Base-by-base conservation (phyloP, 2,113 vertebrate species). In the Cinclus mexicanus region DNA sequence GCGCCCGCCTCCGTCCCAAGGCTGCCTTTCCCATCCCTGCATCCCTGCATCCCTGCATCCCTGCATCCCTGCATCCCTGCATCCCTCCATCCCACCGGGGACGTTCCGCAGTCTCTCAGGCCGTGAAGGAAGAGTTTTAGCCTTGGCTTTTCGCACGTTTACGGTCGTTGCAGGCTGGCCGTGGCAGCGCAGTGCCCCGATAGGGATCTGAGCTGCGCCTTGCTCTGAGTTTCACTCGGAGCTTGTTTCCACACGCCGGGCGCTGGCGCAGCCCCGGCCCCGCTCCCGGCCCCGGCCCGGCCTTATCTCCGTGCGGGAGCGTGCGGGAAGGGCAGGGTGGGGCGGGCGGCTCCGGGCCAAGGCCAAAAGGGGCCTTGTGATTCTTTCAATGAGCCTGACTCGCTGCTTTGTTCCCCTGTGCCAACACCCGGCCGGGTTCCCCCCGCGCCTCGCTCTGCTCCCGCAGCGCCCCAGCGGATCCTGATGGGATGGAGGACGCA, bases 171-270 rank as follows among this genome's bases (percentile, higher is more conserved):
- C 25, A 52, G 83, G 83, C 60, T 4, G 9, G 3, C 85, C 9
- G 52, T 4, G 93, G 89, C 83, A 67, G 87, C 93, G 88, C 94
- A 29, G 88, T 21, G 80, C 90, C 78, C 92, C 86, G 94, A 96
- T 95, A 94, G 78, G 92, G 81, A 95, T 92, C 95, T 47, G 70
- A 4, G 91, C 90, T 91, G 93, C 61, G 75, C 86, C 87, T 92
- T 69, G 76, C 77, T 74, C 91, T 77, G 93, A 96, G 94, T 97
- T 98, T 97, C 97, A 92, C 95, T 96, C 97, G 0, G 6, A 78
- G 97, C 97, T n/a, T 97, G 97, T 97, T 82, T 75, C 59, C 95
- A 94, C 97, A 96, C 95, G 98, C 93, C 86, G 31, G 93, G 89
- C 85, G 91, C 89, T 46, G 85, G n/a, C 50, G 18, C 28, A 7